Conservation (phyloP, 53 echinoderm and acorn worm species). For the Henricia sp. region DNA sequence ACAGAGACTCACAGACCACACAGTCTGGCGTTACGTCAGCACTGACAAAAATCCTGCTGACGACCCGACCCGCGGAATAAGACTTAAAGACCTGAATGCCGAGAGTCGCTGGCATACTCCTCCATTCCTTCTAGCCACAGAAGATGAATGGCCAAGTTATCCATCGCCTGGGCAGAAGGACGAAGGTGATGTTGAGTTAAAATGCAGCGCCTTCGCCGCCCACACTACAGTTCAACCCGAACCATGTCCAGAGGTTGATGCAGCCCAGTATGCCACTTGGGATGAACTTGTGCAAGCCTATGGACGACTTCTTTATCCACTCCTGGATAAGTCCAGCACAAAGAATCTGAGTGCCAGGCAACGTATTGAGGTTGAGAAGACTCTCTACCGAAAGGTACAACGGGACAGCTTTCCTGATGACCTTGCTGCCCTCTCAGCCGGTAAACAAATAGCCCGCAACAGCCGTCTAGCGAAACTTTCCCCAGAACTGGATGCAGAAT, state of each 20-base stretch:
- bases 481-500: conserved; percentile 1
- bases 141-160: conserved; percentile 6
- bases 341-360: not conserved
- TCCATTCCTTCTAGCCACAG: not conserved
- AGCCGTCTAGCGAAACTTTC: conserved; percentile 10
- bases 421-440: not conserved
- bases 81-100: not conserved
- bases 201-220: not conserved
- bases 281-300: conserved; percentile 14
- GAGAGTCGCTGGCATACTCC: conserved; percentile 19
- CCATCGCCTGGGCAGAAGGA: not conserved
- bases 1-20: conserved; percentile 8
- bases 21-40: conserved; percentile 18
- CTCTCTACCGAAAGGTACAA: not conserved
- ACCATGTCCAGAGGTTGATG: not conserved
- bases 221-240: not conserved
- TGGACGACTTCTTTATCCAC: not conserved
- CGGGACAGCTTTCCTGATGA: conserved; percentile 10
- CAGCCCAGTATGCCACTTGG: conserved; percentile 9
- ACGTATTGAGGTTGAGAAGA: not conserved
- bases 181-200: conserved; percentile 10
- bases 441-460: not conserved
- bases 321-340: not conserved
- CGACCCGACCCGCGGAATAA: not conserved
- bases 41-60: conserved; percentile 27